These are phyloP conservation scores for Netelia inedita DNA, from an alignment of 2,888 invertebrate genomes.

Conservation along the genomic window DNA sequence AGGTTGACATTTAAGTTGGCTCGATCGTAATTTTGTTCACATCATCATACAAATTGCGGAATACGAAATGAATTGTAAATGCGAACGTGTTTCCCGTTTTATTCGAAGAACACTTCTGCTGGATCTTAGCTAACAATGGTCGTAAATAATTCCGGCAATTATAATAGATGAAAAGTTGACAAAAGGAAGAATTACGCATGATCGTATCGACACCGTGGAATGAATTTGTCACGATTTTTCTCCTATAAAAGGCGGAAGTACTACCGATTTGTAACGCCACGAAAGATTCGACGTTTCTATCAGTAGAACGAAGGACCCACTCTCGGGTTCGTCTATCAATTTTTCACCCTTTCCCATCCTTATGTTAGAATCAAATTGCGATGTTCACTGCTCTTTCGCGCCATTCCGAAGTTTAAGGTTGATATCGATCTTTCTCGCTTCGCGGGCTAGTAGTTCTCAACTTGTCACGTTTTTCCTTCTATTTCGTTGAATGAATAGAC, in stretches of 20 bases:
- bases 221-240: conserved; percentile 22
- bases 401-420: neutral
- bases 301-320: conserved; percentile 1
- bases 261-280: conserved; percentile 12
- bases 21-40: too few relatives aligned
- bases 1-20: too few relatives aligned
- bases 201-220: too few relatives aligned
- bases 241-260: conserved; percentile 14
- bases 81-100: too few relatives aligned
- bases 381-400: neutral
- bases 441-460: conserved; percentile 26
- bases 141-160: too few relatives aligned
- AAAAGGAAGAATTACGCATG: too few relatives aligned
- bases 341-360: conserved; percentile 17
- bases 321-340: conserved; percentile 20
- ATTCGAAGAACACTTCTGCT: too few relatives aligned
- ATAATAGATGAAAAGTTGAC: too few relatives aligned
- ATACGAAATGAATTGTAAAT: too few relatives aligned
- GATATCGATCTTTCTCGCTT: conserved; percentile 25
- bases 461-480: conserved; percentile 38
- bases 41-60: too few relatives aligned
- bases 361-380: conserved; percentile 41
- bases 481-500: conserved; percentile 45
- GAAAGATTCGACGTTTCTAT: neutral
- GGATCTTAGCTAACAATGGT: too few relatives aligned